phyloP scores from a whole-genome alignment of 2,888 invertebrate genomes.

The Ormyrus thymus region DNA sequence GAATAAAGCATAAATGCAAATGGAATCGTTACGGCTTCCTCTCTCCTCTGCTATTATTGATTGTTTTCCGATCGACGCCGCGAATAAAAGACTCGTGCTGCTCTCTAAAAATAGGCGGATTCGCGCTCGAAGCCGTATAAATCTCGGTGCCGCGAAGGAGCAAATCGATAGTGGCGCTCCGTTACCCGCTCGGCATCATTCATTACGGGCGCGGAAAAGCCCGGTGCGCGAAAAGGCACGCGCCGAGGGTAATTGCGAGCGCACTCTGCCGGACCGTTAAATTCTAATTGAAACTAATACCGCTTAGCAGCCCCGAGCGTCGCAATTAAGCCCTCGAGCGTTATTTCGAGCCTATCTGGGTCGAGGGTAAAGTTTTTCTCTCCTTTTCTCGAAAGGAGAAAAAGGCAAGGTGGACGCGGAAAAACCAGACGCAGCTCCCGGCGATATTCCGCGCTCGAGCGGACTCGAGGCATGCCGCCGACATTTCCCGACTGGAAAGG shows the following conservation, averaged over 20 bases:
- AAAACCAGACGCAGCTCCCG: neutral
- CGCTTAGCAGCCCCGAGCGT: conserved; percentile 32
- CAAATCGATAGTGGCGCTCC: conserved; percentile 32
- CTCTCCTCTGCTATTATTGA: conserved; percentile 25
- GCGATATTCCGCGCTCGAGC: neutral
- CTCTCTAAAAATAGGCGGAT: conserved; percentile 4
- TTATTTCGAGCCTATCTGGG: conserved; percentile 16
- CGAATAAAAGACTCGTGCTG: neutral
- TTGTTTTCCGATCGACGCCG: conserved; percentile 3
- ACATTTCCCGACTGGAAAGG: neutral
- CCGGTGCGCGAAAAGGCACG: conserved; percentile 42
- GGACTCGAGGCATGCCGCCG: neutral
- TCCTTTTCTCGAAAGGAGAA: neutral
- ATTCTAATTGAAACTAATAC: conserved; percentile 54
- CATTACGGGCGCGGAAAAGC: conserved; percentile 35
- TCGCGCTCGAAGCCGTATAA: conserved; percentile 20
- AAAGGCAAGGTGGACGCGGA: neutral
- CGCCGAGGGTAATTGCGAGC: conserved; percentile 49
- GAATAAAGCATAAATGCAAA: conserved; percentile 25
- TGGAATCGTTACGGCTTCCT: neutral
- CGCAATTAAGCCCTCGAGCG: conserved; percentile 32
- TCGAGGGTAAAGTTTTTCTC: neutral
- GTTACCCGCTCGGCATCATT: conserved; percentile 34
- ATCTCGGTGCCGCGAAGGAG: conserved; percentile 21
- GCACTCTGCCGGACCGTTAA: conserved; percentile 43